Base-by-base conservation (phyloP, 2,888 invertebrate species). In the Pollenia griseotomentosa region DNA sequence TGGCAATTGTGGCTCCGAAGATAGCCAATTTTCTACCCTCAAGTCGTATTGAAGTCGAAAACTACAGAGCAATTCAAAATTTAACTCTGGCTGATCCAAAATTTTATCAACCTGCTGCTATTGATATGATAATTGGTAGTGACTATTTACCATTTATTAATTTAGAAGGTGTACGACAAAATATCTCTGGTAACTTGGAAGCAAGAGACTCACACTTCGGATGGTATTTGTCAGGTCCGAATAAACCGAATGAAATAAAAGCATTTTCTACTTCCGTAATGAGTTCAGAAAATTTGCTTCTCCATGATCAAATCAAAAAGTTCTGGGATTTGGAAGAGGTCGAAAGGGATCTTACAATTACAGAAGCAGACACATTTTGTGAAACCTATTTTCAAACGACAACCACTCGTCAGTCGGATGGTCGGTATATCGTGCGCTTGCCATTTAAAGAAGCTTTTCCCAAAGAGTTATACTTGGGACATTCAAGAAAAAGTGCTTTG, bases 101-200 rank as follows among this genome's bases (percentile, higher is more conserved):
- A 12, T 78, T 66, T 78, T 66, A 46, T 57, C 11, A 57, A 12
- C 66, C 78, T 1, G 12, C 78, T 19, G 12, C 44, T 10, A 66
- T 77, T 42, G 66, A 66, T 44, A 55, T 78, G 48, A 57, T 78
- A 10, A 78, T 78, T 11, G 78, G 78, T n/a, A 68, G 68, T n/a
- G 78, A 79, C 51, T 68, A 66, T 40, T 55, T 77, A 19, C 57
- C 11, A 12, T 33, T 57, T 12, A 57, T 57, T 57, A 57, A 57
- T 11, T 3, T 23, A 6, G 57, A 33, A 57, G 57, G 57, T 33
- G 33, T 57, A 11, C 10, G 12, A 12, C 7, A 8, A 8, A 57
- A 57, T 57, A 23, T 33, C 11, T n/a, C 44, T 16, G 11, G 16
- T 16, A 19, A n/a, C 11, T 16, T 44, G 42, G 44, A 63, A 63